Percentiles rank a stretch among this genome's conserved stretches.
phyloP scores from a whole-genome alignment of 2,888 invertebrate species.

The Periphyllus acericola region DNA sequence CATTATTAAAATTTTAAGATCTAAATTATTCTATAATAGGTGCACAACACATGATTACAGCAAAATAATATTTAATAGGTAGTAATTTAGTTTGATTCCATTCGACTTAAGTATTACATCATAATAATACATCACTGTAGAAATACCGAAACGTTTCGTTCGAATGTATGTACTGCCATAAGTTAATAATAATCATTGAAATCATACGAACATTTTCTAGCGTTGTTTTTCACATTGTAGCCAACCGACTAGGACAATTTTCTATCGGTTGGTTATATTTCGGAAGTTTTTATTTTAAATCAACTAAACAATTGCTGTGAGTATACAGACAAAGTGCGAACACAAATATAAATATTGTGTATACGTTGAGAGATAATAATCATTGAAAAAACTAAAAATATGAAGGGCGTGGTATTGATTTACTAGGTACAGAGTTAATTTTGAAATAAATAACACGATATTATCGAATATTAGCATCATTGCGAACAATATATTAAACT shows the following conservation, averaged over 20 bases:
- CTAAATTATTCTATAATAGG: background rate
- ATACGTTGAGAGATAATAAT: background rate
- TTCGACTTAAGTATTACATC: background rate
- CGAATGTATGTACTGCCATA: background rate
- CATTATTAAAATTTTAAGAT: background rate
- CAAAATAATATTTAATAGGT: conserved; percentile 5
- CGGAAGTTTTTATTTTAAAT: background rate
- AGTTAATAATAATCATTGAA: background rate
- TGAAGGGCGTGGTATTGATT: background rate
- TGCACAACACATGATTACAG: background rate
- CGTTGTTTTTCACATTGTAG: background rate
- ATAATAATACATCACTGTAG: background rate
- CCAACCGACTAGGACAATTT: background rate
- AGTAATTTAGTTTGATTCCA: background rate
- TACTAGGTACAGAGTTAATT: background rate
- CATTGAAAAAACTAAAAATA: background rate
- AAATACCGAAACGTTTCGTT: background rate
- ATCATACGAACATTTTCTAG: background rate
- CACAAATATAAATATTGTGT: too few species aligned
- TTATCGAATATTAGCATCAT: background rate
- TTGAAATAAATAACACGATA: background rate
- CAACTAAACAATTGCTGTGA: background rate
- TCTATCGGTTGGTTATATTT: too few species aligned
- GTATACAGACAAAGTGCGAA: background rate
- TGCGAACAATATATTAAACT: background rate